phyloP scores from a whole-genome alignment of 2,797 vertebrate species.

The Gallinago stenura region DNA sequence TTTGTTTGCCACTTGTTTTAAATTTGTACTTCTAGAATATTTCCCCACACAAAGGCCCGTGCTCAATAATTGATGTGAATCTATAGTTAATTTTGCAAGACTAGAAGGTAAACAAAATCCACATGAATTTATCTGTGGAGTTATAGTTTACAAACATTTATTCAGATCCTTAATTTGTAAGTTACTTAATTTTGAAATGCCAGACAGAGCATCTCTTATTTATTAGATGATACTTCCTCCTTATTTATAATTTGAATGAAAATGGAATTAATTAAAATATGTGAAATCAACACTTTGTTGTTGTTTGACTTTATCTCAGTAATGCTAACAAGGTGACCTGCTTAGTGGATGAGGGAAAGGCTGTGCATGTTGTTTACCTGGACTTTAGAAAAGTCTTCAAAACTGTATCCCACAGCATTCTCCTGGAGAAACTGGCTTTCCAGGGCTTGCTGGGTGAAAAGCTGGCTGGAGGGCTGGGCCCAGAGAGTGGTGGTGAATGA shows the following conservation, averaged over 20 bases:
- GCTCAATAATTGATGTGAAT: background rate
- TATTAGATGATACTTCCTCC: background rate
- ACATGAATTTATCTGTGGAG: background rate
- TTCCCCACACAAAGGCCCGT: background rate
- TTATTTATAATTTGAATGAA: slow-evolving; percentile 1
- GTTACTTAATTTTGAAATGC: background rate
- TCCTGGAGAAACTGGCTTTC: too few relatives aligned
- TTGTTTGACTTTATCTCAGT: background rate
- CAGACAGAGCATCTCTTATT: slow-evolving; percentile 15
- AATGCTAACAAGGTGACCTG: too few relatives aligned
- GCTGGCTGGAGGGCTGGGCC: too few relatives aligned
- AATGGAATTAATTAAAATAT: slow-evolving; percentile 7
- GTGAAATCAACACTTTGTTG: background rate
- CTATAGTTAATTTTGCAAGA: background rate
- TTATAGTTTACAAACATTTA: background rate
- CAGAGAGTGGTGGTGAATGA: too few relatives aligned
- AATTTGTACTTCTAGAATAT: background rate
- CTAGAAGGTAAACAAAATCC: background rate
- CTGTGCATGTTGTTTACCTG: too few relatives aligned
- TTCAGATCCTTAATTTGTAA: slow-evolving; percentile 7
- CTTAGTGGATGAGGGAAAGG: too few relatives aligned
- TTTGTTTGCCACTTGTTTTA: background rate
- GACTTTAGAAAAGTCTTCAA: too few relatives aligned
- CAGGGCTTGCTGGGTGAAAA: too few relatives aligned
- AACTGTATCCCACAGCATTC: too few relatives aligned